Percentiles rank a stretch among this genome's conserved stretches.
phyloP scores from a whole-genome alignment of 2,888 invertebrate species.

The Synanthedon formicaeformis region DNA sequence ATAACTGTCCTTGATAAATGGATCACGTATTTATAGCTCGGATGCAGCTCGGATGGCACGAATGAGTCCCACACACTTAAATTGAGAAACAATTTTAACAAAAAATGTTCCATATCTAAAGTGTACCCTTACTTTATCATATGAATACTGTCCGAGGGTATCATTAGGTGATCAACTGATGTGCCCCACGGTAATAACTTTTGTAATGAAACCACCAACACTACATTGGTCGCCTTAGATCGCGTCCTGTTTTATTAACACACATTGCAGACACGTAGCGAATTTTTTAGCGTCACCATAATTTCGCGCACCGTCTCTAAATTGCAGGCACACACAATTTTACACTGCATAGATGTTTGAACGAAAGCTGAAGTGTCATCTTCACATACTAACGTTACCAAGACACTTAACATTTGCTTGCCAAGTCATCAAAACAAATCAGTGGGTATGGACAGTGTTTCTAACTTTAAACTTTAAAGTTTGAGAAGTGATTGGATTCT shows the following conservation, averaged over 20 bases:
- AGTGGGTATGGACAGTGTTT: too few relatives aligned
- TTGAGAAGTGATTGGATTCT: too few relatives aligned
- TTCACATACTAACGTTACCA: not conserved
- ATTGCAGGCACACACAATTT: not conserved
- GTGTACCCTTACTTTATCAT: constrained; percentile 1
- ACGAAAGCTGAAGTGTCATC: not conserved
- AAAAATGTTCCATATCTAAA: too few relatives aligned
- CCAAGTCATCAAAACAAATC: not conserved
- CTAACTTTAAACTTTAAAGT: too few relatives aligned
- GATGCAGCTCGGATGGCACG: too few relatives aligned
- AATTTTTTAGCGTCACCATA: not conserved
- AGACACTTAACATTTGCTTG: not conserved
- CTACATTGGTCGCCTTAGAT: constrained; percentile 16
- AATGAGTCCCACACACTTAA: too few relatives aligned
- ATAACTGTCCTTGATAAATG: too few relatives aligned
- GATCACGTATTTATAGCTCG: too few relatives aligned
- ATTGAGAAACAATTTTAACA: too few relatives aligned
- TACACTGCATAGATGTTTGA: not conserved
- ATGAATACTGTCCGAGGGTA: constrained; percentile 9
- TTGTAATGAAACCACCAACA: constrained; percentile 18
- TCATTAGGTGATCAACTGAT: constrained; percentile 17
- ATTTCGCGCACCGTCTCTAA: constrained; percentile 2
- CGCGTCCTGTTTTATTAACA: constrained; percentile 23
- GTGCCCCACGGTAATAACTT: constrained; percentile 17
- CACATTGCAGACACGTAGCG: not conserved